Evolutionary conservation across 2,113 vertebrate genomes (phyloP).

Genomic region (Peucedramus taeniatus): DNA sequence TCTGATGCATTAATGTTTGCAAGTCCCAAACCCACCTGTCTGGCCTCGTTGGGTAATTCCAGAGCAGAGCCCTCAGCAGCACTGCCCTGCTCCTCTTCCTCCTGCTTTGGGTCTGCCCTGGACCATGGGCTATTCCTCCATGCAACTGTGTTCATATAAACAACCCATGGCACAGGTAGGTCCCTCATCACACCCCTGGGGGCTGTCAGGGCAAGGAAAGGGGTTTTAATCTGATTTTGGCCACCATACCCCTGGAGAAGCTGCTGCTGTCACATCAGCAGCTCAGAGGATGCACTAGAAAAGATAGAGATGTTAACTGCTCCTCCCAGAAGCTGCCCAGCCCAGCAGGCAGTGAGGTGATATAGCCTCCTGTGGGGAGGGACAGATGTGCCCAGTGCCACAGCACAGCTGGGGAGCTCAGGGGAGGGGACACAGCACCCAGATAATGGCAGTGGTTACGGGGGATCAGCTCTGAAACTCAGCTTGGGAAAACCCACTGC

Average conservation of each 20-base stretch:
- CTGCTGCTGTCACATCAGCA: background rate
- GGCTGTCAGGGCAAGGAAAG: background rate
- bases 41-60: rapidly evolving
- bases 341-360: background rate
- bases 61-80: background rate
- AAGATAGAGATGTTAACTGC: background rate
- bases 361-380: background rate
- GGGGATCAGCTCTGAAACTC: background rate
- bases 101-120: background rate
- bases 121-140: background rate
- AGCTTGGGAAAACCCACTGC: background rate
- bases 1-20: background rate
- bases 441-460: background rate
- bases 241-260: background rate
- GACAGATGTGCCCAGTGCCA: background rate
- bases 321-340: background rate
- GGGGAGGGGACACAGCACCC: background rate
- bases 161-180: rapidly evolving
- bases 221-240: background rate
- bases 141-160: rapidly evolving
- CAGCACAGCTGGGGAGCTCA: background rate
- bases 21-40: background rate
- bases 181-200: background rate
- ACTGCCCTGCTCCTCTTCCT: background rate
- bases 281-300: background rate